A percentile compares a stretch with the other conserved stretches of the same genome.
These are phyloP conservation scores for Stichodactyla helianthus DNA, from an alignment of 64 coral and sea anemone genomes.

Conservation along the genomic window DNA sequence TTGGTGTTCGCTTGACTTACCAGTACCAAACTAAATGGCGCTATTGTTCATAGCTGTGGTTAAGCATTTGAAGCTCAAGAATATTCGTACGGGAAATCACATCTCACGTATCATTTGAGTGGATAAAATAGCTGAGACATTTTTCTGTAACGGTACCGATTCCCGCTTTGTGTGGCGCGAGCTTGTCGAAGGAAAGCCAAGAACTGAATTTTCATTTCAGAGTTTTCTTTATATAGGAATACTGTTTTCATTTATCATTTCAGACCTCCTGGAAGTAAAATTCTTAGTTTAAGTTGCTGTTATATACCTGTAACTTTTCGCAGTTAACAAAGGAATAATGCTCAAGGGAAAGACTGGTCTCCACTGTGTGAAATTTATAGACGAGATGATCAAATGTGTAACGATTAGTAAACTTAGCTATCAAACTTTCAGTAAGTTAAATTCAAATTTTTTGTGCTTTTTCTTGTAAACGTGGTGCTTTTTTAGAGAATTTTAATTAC, in stretches of 20 bases:
- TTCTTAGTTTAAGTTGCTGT: neutral
- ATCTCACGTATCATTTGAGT: neutral
- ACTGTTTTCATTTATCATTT: neutral
- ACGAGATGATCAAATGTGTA: neutral
- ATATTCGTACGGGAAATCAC: neutral
- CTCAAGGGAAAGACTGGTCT: neutral
- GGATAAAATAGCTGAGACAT: neutral
- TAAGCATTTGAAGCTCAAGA: neutral
- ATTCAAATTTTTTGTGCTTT: too few relatives aligned
- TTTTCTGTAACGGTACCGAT: neutral
- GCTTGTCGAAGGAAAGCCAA: neutral
- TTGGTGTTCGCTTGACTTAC: neutral
- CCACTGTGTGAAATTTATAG: neutral
- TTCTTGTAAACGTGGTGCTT: too few relatives aligned
- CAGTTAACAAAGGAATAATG: neutral
- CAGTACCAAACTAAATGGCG: neutral
- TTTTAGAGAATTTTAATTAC: too few relatives aligned
- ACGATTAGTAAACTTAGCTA: too few relatives aligned
- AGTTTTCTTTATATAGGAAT: neutral
- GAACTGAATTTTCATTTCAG: neutral
- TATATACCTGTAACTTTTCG: neutral
- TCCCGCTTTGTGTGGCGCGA: too few relatives aligned
- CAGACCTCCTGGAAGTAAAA: neutral
- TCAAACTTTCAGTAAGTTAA: too few relatives aligned
- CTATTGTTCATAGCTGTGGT: neutral